Evolutionary conservation across 2,113 vertebrate genomes (phyloP).

Genomic region (Brachypodius melanocephalos): DNA sequence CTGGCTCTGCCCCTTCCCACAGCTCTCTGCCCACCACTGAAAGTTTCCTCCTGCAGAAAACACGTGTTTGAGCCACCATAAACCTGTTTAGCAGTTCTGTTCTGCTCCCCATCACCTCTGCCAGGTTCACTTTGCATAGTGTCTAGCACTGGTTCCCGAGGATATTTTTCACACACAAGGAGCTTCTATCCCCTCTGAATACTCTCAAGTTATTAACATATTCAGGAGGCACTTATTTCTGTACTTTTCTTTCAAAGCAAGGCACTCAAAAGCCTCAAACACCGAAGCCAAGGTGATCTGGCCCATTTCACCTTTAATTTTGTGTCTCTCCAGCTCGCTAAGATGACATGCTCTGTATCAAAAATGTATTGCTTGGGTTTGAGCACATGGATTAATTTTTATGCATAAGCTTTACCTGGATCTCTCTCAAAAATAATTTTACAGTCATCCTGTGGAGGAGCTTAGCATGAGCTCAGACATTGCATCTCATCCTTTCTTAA

Average conservation of each 20-base stretch:
- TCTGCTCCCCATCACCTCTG: not conserved
- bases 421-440: not conserved
- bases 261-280: not conserved
- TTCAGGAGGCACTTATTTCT: not conserved
- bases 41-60: not conserved
- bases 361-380: not conserved
- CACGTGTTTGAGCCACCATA: not conserved
- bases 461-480: not conserved
- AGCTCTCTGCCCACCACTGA: not conserved
- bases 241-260: not conserved
- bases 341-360: not conserved
- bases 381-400: not conserved
- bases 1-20: not conserved
- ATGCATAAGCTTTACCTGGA: not conserved
- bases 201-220: not conserved
- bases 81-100: not conserved
- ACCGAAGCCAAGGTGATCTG: not conserved
- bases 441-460: not conserved
- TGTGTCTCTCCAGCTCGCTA: not conserved
- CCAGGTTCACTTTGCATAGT: not conserved
- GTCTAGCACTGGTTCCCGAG: not conserved
- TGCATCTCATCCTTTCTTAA: not conserved
- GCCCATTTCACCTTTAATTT: not conserved
- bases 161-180: not conserved
- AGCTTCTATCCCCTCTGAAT: not conserved